Conservation (phyloP, 2,888 invertebrate species). For the Theristus sp. region DNA sequence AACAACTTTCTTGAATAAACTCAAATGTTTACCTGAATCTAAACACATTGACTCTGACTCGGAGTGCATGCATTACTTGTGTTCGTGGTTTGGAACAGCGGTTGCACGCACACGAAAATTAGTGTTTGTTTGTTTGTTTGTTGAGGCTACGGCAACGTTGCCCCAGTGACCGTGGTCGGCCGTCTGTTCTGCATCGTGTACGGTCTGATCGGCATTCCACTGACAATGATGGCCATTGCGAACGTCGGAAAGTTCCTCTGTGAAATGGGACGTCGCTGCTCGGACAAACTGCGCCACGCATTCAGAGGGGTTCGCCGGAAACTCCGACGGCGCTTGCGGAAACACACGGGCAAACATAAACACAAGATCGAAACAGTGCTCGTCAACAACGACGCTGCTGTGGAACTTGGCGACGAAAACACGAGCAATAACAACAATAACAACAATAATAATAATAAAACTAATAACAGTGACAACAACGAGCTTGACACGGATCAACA, state of each 20-base stretch:
- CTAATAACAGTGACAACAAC: not conserved
- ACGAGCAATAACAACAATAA: not conserved
- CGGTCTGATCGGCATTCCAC: conserved; percentile 22
- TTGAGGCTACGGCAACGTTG: conserved; percentile 22
- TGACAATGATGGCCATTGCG: conserved; percentile 20
- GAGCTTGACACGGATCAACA: too few species aligned
- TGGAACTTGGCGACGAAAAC: not conserved
- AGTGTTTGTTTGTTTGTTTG: not conserved
- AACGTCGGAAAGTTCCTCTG: conserved; percentile 1
- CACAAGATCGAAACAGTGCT: too few species aligned
- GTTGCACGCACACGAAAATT: too few species aligned
- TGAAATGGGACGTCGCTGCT: not conserved
- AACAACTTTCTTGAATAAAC: too few species aligned
- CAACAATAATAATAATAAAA: not conserved
- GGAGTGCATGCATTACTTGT: too few species aligned
- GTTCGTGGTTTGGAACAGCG: too few species aligned
- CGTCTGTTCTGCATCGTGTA: conserved; percentile 20
- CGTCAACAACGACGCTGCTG: too few species aligned
- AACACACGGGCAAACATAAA: too few species aligned
- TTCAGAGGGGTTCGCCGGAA: too few species aligned
- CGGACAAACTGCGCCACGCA: not conserved
- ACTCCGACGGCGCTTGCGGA: too few species aligned
- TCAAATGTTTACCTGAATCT: too few species aligned
- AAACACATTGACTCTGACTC: too few species aligned
- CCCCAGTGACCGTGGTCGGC: conserved; percentile 18